A percentile compares a stretch with the other conserved stretches of the same genome.
Evolutionary conservation across 2,888 invertebrate species (phyloP).

Genomic region (Cheilosia scutellata): DNA sequence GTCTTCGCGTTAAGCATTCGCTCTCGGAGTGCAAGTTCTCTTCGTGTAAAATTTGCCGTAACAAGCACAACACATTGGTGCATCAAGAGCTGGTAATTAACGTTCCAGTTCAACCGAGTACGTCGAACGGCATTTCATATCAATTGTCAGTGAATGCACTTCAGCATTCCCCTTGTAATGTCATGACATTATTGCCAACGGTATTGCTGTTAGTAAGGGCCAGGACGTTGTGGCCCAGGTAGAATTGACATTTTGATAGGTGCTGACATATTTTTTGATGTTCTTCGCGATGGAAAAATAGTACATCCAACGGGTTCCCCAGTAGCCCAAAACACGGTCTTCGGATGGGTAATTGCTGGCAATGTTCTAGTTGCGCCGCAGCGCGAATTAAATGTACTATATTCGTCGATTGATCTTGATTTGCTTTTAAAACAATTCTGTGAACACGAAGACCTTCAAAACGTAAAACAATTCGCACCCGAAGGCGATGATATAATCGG

Average conservation of each 20-base stretch:
- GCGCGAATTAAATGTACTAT: background rate
- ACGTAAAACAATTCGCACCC: too few species aligned
- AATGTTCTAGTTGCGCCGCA: slow-evolving; percentile 10
- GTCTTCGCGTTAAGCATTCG: slow-evolving; percentile 19
- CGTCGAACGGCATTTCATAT: background rate
- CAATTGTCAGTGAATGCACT: slow-evolving; percentile 2
- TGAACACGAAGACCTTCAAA: slow-evolving; percentile 18
- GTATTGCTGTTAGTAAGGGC: slow-evolving; percentile 28
- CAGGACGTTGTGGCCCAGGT: background rate
- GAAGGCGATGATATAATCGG: too few species aligned
- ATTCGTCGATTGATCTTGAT: slow-evolving; percentile 5
- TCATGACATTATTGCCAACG: slow-evolving; percentile 27
- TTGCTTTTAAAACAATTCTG: slow-evolving; percentile 8
- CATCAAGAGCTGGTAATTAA: background rate
- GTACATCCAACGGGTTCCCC: slow-evolving; percentile 15
- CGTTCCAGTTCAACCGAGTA: background rate
- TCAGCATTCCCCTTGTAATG: background rate
- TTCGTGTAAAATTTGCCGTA: slow-evolving; percentile 4
- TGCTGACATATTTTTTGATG: slow-evolving; percentile 44
- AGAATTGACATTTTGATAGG: slow-evolving; percentile 52
- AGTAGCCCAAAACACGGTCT: slow-evolving; percentile 18
- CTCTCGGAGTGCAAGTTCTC: background rate
- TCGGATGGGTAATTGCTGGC: slow-evolving; percentile 36
- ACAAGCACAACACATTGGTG: slow-evolving; percentile 27
- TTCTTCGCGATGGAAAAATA: slow-evolving; percentile 18